A percentile compares a stretch with the other conserved stretches of the same genome.
Conservation (phyloP, 2,113 vertebrate species). For the Pseudopodoces humilis region DNA sequence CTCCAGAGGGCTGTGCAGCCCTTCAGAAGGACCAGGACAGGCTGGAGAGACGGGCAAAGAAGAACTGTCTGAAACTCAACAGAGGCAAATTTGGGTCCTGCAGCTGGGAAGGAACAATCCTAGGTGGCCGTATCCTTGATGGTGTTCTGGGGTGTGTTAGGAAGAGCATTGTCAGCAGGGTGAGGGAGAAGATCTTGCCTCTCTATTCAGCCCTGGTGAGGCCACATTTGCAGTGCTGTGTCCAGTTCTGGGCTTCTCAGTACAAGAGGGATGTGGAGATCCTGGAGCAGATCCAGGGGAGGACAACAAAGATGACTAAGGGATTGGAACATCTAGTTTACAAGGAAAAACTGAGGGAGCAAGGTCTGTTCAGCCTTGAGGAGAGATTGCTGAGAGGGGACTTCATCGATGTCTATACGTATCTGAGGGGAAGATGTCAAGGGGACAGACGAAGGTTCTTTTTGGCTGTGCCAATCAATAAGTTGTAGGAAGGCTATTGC, state of each 20-base stretch:
- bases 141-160: not conserved
- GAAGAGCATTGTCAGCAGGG: not conserved
- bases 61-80: not conserved
- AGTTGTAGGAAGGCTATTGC: not conserved
- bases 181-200: not conserved
- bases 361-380: not conserved
- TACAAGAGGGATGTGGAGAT: not conserved
- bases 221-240: not conserved
- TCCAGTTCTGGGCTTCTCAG: not conserved
- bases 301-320: not conserved
- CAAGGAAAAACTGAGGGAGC: not conserved
- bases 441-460: accelerated
- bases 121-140: accelerated
- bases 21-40: not conserved
- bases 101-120: not conserved
- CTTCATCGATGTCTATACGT: not conserved
- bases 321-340: not conserved
- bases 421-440: not conserved
- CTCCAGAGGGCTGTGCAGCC: not conserved
- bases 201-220: not conserved
- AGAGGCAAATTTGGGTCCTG: not conserved
- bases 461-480: accelerated
- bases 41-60: not conserved
- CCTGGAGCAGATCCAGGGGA: not conserved
- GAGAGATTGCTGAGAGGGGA: not conserved